Evolutionary conservation across 2,888 invertebrate species (phyloP), one percentile per base, ranked within the genome.

Genomic region (Pseudococcus viburni): DNA sequence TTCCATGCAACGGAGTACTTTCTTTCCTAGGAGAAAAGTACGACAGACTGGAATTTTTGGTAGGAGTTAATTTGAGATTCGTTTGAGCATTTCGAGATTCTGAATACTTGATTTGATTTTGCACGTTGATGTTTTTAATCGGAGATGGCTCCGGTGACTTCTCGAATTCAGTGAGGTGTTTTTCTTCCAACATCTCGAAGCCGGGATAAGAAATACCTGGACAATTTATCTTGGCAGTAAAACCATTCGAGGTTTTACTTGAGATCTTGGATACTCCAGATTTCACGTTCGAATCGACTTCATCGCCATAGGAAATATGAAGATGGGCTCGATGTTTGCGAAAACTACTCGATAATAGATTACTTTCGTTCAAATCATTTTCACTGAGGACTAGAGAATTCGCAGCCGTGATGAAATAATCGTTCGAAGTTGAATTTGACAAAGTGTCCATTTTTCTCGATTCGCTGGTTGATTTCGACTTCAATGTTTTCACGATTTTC

Each of bases 291-390:
- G 33, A 15, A 73, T 73, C 11, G 9, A 22, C 15, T 12, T 26
- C n/a, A 15, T 11, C 5, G n/a, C 5, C 5, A 11, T 12, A 19
- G 2, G 68, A 59, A 6, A n/a, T 0, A 1, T 9, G 22, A 64
- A 22, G 9, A 22, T 22, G 5, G 64, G 73, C 33, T 33, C 8
- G 73, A 73, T 73, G 73, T 33, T 73, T 73, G 33, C 73, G 73
- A 73, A 73, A 73, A 33, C 9, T 73, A 73, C 73, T 73, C 26
- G 33, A 5, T 33, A 73, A 73, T 4, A 73, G 6, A 12, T 73
- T 73, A 73, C 73, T 73, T 73, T 39, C 73, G 17, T 73, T 73
- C 15, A 73, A 33, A 17, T 73, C 73, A 15, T 73, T 33, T 73
- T 73, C 73, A 33, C 33, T 7, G 15, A 33, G 5, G 5, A 73